Base-by-base conservation (phyloP, 2,888 invertebrate genomes). In the Chaitophorus viminalis region DNA sequence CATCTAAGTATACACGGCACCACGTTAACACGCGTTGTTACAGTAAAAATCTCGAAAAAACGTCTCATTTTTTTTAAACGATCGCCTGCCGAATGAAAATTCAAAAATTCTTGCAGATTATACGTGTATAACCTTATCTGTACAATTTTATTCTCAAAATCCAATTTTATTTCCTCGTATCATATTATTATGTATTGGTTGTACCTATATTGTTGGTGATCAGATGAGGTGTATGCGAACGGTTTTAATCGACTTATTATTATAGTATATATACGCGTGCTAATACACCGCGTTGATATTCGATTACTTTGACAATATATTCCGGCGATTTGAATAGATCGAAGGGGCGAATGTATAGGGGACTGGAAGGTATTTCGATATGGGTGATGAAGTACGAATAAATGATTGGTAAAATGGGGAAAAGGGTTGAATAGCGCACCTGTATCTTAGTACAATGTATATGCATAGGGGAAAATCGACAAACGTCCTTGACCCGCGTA, bases 401-500 rank as follows among this genome's bases (percentile, higher is more conserved):
- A n/a, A 18, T 8, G 36, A 29, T 60, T 36, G 29, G n/a, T 5
- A 72, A 52, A 33, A 82, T 33, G 72, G 82, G 36, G 17, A 75
- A 60, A 75, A 75, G 83, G 83, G 83, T 83, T 83, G 36, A 79
- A 60, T 36, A 60, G 54, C 54, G 11, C 83, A 83, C 83, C 83
- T 78, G 78, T 78, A n/a, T n/a, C n/a, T n/a, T n/a, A n/a, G 25
- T 39, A 8, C 29, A 31, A 3, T 46, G 14, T 14, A 3, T n/a
- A 3, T 46, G 14, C 46, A 3, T n/a, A 52, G 21, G 54, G 86
- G 79, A 11, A n/a, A n/a, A 36, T 25, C 17, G 78, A 76, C 60
- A 9, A 74, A 87, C 87, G 87, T 87, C 87, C 87, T 87, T 87
- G 87, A 81, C 87, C 81, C 65, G 29, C 46, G 29, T 75, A 31